Evolutionary conservation across 2,113 vertebrate species (phyloP).

Genomic region (Engraulis encrasicolus): DNA sequence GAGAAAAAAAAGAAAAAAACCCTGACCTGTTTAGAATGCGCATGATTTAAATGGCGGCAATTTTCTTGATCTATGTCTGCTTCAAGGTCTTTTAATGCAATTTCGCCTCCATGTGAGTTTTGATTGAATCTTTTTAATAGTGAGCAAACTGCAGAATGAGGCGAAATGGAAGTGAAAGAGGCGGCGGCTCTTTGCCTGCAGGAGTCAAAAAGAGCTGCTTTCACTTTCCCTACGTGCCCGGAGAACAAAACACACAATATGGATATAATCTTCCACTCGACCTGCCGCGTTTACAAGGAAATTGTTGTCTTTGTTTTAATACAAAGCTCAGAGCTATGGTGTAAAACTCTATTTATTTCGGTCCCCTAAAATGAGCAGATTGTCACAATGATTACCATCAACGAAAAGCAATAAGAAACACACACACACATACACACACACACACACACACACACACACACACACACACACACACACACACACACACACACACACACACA

Average conservation of each 20-base stretch:
- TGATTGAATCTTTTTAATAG: conserved; percentile 52
- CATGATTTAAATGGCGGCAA: conserved; percentile 57
- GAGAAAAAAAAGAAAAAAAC: conserved; percentile 22
- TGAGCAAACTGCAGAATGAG: conserved; percentile 46
- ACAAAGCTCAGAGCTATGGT: conserved; percentile 53
- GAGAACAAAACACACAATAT: conserved; percentile 57
- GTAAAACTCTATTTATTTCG: conserved; percentile 56
- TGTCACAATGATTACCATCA: conserved; percentile 56
- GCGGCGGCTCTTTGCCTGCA: conserved; percentile 39
- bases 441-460: conserved; percentile 26
- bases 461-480: conserved; percentile 22
- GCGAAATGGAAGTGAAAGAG: conserved; percentile 50
- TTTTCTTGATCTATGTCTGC: conserved; percentile 56
- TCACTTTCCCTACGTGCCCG: conserved; percentile 36
- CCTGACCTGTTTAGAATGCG: conserved; percentile 41
- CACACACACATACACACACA: conserved; percentile 29
- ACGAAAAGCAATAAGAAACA: conserved; percentile 49
- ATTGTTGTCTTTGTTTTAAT: conserved; percentile 56
- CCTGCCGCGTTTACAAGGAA: conserved; percentile 59
- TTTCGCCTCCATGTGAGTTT: conserved; percentile 51
- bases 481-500: conserved; percentile 24
- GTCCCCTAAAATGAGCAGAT: conserved; percentile 55
- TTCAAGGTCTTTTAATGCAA: conserved; percentile 55
- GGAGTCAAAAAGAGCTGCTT: conserved; percentile 49
- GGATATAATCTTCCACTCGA: conserved; percentile 64